phyloP scores from a whole-genome alignment of 2,797 vertebrate species.

The Denticeps clupeoides region DNA sequence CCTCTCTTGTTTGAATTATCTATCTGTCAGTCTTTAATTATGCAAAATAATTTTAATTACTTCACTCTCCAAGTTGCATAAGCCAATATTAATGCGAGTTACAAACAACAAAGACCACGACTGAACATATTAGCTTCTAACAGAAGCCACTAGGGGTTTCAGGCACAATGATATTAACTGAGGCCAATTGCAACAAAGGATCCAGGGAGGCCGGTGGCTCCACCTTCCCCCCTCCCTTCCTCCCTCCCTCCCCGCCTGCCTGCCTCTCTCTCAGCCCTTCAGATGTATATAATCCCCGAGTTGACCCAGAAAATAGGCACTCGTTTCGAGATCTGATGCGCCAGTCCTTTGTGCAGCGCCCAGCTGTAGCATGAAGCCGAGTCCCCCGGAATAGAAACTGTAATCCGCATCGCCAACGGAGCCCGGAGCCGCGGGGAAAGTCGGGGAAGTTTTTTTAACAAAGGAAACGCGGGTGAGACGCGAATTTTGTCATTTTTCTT shows the following conservation, averaged over 20 bases:
- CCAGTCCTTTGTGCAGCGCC: conserved; percentile 51
- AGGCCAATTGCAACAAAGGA: conserved; percentile 69
- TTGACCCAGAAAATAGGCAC: conserved; percentile 70
- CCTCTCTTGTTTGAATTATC: no score
- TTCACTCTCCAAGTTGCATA: conserved; percentile 5
- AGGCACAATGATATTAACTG: conserved; percentile 61
- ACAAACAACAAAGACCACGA: conserved; percentile 39
- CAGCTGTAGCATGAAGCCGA: conserved; percentile 56
- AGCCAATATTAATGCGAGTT: no score
- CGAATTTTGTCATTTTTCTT: no score
- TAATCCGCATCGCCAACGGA: conserved; percentile 34
- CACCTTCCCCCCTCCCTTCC: conserved; percentile 44
- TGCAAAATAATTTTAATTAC: conserved; percentile 3
- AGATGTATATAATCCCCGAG: conserved; percentile 68
- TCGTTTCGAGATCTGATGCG: conserved; percentile 63
- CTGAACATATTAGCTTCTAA: conserved; percentile 46
- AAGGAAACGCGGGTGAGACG: conserved; percentile 51
- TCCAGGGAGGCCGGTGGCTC: conserved; percentile 47
- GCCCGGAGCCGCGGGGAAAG: conserved; percentile 35
- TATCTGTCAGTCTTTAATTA: neutral
- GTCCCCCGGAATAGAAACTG: conserved; percentile 50
- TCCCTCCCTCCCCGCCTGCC: conserved; percentile 30
- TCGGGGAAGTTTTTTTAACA: conserved; percentile 51
- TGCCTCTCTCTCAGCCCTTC: conserved; percentile 57
- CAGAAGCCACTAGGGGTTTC: conserved; percentile 43